Base-by-base conservation (phyloP, 2,113 vertebrate species). In the Gasterosteus aculeatus region DNA sequence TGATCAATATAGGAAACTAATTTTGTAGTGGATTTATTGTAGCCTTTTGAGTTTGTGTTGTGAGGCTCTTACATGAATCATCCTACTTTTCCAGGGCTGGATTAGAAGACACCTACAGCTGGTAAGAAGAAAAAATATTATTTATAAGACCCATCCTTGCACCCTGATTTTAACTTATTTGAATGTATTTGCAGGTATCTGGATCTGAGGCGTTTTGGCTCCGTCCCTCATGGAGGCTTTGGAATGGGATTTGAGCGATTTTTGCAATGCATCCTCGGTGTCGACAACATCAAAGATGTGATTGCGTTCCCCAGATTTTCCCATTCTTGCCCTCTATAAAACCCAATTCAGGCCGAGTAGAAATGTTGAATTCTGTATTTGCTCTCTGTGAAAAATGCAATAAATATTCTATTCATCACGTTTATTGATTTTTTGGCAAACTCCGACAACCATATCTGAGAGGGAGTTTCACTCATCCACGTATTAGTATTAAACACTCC, bases 191-290 rank as follows among this genome's bases (percentile, higher is more conserved):
- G 66, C 93, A 99, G 98, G 98, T 99, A 99, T 91, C 89, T 98
- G 87, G 97, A 99, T 87, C 93, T 99, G 84, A 95, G 97, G 67
- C 95, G 92, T 70, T 98, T 97, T 66, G 98, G 98, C 75, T 96
- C 97, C 0, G 95, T 95, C 72, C 97, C 98, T 69, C 98, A 99
- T 1, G 98, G 97, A 60, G 98, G 98, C 60, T 99, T 99, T 54
- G 98, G 98, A 56, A 94, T 99, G 95, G 98, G 98, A 58, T 99
- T 99, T 88, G 98, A 99, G 88, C 95, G 98, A 76, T 99, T 96
- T 87, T 91, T 99, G 77, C 98, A 96, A 39, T 97, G 95, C 90
- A 88, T 99, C 88, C 84, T 99, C 70, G 98, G 98, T 85, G 92
- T 97, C 19, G 94, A 97, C 78, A 99, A 97, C 84, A 99, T 99